phyloP scores from a whole-genome alignment of 1,140 invertebrate genomes.

The Drosophila baimaii region DNA sequence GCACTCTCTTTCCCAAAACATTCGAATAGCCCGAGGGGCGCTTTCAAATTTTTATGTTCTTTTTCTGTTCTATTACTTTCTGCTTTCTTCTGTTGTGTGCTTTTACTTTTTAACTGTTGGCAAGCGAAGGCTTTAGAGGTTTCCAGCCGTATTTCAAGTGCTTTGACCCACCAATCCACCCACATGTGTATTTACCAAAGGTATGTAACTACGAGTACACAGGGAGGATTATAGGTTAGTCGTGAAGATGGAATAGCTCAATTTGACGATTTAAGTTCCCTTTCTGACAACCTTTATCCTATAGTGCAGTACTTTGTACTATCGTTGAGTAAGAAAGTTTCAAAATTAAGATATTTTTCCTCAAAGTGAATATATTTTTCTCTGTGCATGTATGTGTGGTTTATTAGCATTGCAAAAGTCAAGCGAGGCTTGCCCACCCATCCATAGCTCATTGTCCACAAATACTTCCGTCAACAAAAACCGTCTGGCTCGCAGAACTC shows the following conservation, averaged over 20 bases:
- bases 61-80: conserved; percentile 10
- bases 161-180: conserved; percentile 24
- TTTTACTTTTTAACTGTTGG: conserved; percentile 24
- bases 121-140: not conserved
- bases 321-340: too few relatives aligned
- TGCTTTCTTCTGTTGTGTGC: conserved; percentile 10
- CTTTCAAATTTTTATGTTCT: not conserved
- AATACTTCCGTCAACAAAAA: conserved; percentile 29
- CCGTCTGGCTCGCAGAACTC: not conserved
- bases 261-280: too few relatives aligned
- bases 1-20: not conserved
- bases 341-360: too few relatives aligned
- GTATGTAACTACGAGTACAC: not conserved
- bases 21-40: not conserved
- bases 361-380: too few relatives aligned
- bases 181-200: not conserved
- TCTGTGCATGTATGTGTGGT: not conserved
- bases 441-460: conserved; percentile 10
- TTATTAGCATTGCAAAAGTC: conserved; percentile 20
- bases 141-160: conserved; percentile 12
- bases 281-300: too few relatives aligned
- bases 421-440: conserved; percentile 25
- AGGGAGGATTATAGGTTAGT: too few relatives aligned
- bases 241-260: too few relatives aligned
- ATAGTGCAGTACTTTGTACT: too few relatives aligned